These are phyloP conservation scores for Hydrolagus affinis DNA, from an alignment of 2,113 vertebrate species.

Conservation along the genomic window DNA sequence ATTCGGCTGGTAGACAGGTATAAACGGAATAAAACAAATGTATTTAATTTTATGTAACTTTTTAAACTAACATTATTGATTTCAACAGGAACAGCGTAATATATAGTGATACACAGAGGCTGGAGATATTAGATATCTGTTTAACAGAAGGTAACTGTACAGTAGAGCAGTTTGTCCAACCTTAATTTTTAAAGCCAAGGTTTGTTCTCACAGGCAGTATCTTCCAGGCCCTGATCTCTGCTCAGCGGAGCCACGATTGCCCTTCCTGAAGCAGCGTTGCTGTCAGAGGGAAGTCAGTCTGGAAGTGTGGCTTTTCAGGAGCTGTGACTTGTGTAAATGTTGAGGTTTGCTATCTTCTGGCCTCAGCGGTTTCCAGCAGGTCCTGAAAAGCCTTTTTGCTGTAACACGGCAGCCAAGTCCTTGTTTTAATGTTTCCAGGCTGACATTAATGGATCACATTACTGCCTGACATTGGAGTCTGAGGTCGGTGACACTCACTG, in stretches of 20 bases:
- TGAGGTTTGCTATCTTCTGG: neutral
- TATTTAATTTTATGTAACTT: too few relatives aligned
- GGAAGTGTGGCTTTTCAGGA: neutral
- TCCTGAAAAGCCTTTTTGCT: neutral
- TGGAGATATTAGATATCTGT: too few relatives aligned
- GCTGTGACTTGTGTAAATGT: neutral
- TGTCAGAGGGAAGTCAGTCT: neutral
- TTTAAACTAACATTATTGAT: too few relatives aligned
- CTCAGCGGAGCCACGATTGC: too few relatives aligned
- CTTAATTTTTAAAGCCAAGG: neutral
- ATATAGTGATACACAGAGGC: too few relatives aligned
- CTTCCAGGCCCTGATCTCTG: too few relatives aligned
- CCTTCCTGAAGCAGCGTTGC: neutral
- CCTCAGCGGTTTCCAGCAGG: neutral
- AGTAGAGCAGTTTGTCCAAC: neutral
- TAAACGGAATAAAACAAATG: too few relatives aligned
- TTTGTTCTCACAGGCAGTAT: neutral
- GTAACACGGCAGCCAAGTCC: neutral
- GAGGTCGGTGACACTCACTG: neutral
- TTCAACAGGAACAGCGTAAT: too few relatives aligned
- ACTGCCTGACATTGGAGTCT: neutral
- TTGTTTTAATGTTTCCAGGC: neutral
- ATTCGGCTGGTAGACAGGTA: too few relatives aligned
- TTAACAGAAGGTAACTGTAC: neutral
- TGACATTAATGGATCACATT: neutral